These are phyloP conservation scores for Capitella teleta DNA, from an alignment of 1,140 invertebrate genomes.

Conservation along the genomic window DNA sequence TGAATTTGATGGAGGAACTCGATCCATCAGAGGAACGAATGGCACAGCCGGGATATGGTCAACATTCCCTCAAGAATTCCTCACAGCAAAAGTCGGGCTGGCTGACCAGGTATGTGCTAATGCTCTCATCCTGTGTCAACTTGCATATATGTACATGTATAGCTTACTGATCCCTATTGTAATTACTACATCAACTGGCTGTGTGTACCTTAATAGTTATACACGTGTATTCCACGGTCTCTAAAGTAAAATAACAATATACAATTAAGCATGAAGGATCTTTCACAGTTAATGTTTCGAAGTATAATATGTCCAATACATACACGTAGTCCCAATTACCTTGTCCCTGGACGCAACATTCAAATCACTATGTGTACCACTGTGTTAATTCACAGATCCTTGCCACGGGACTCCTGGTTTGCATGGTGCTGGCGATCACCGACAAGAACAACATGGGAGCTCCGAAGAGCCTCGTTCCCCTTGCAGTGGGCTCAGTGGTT, in stretches of 20 bases:
- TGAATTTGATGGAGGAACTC: conserved; percentile 41
- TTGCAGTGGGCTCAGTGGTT: conserved; percentile 47
- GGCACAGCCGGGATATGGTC: conserved; percentile 50
- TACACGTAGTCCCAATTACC: no score
- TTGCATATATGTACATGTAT: background rate
- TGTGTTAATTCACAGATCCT: conserved; percentile 41
- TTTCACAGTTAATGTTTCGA: no score
- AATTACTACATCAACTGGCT: no score
- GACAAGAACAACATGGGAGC: conserved; percentile 46
- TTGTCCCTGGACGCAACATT: background rate
- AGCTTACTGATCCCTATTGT: no score
- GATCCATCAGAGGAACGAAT: conserved; percentile 23
- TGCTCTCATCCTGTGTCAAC: no score
- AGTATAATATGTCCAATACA: no score
- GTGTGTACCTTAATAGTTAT: no score
- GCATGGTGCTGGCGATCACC: conserved; percentile 47
- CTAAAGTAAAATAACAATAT: no score
- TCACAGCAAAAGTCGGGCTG: conserved; percentile 39
- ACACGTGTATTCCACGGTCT: no score
- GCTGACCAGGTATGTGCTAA: conserved; percentile 50
- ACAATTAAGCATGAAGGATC: no score
- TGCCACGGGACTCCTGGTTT: conserved; percentile 48
- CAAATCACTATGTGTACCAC: no score
- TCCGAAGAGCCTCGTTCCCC: conserved; percentile 40
- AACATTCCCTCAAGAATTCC: conserved; percentile 46